Conservation (phyloP, 1,140 invertebrate species). For the Trachelipus rathkii region DNA sequence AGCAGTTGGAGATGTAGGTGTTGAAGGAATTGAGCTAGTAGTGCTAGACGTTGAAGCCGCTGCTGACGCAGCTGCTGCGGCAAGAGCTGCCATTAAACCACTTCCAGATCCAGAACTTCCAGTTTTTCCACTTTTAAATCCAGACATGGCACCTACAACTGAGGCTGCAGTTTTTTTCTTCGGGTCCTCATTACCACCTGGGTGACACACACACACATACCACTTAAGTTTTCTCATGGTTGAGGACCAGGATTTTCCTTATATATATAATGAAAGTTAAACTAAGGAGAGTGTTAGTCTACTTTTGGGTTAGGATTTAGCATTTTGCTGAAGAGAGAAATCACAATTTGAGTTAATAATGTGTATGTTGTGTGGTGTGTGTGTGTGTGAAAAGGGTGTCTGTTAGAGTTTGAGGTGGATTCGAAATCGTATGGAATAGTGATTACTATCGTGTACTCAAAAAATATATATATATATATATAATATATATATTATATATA, state of each 20-base stretch:
- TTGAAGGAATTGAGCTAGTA: slow-evolving; percentile 4
- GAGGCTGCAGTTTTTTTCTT: slow-evolving; percentile 20
- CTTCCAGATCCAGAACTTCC: slow-evolving; percentile 20
- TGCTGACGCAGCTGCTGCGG: slow-evolving; percentile 25
- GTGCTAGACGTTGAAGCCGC: slow-evolving; percentile 21
- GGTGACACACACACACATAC: neutral
- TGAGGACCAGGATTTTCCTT: neutral
- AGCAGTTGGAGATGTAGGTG: slow-evolving; percentile 17
- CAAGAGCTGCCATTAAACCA: slow-evolving; percentile 26
- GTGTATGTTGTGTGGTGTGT: no score
- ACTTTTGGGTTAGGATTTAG: no score
- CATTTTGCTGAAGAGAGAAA: no score
- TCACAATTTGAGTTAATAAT: no score
- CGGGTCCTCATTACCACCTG: slow-evolving; percentile 17
- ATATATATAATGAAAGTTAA: no score
- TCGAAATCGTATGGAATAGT: no score
- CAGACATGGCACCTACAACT: slow-evolving; percentile 29
- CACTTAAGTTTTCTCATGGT: neutral
- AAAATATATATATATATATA: no score
- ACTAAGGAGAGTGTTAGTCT: no score
- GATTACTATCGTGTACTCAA: no score
- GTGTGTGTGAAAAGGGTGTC: no score
- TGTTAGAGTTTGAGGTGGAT: no score
- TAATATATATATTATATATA: no score
- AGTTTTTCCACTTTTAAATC: slow-evolving; percentile 17